Conservation (phyloP, 2,888 invertebrate genomes). For the Drosophila infuscata region DNA sequence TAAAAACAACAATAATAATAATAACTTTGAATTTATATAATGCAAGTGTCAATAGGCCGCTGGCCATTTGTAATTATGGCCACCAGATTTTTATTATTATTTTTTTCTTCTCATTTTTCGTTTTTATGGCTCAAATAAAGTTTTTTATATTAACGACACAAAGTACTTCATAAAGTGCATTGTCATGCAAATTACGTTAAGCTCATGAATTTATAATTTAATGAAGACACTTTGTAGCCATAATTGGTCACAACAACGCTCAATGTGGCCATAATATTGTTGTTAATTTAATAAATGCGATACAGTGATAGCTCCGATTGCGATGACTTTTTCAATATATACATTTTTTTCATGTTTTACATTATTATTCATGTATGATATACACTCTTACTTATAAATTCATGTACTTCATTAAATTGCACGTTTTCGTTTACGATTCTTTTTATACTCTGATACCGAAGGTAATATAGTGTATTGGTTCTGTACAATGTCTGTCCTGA, state of each 20-base stretch:
- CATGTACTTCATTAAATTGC: conserved; percentile 48
- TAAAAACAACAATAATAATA: conserved; percentile 51
- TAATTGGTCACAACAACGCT: conserved; percentile 63
- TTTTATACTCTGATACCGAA: background rate
- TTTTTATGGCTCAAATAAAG: conserved; percentile 19
- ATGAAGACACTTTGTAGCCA: conserved; percentile 81
- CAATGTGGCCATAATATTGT: conserved; percentile 70
- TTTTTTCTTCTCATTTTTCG: conserved; percentile 24
- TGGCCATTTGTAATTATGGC: conserved; percentile 68
- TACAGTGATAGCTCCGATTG: conserved; percentile 62
- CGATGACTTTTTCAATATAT: conserved; percentile 44
- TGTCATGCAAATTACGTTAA: conserved; percentile 81
- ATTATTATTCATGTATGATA: conserved; percentile 29
- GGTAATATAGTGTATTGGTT: no score
- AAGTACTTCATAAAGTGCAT: conserved; percentile 73
- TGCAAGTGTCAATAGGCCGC: conserved; percentile 71
- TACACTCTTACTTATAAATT: background rate
- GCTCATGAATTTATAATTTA: conserved; percentile 77
- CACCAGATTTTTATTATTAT: conserved; percentile 31
- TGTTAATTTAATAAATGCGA: conserved; percentile 80
- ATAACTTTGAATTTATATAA: conserved; percentile 74
- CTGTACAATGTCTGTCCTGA: no score
- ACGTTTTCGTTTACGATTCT: conserved; percentile 12
- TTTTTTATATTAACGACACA: conserved; percentile 62
- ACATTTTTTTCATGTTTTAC: conserved; percentile 17